A percentile compares a stretch with the other conserved stretches of the same genome.
Evolutionary conservation across 1,140 invertebrate genomes (phyloP).

Genomic region (Anagrus nilaparvatae): DNA sequence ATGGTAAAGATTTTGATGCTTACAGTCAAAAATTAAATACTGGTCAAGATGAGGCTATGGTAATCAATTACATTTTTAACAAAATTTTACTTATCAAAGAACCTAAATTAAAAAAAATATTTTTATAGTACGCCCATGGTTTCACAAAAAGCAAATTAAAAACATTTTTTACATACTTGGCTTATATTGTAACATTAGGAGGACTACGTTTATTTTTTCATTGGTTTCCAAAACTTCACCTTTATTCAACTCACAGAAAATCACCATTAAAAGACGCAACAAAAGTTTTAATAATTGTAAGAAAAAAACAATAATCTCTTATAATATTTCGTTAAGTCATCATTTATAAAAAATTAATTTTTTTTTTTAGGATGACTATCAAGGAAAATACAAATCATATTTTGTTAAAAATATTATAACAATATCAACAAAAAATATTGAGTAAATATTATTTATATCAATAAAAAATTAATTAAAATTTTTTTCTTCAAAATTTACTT

Average conservation of each 20-base stretch:
- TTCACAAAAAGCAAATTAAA: constrained; percentile 45
- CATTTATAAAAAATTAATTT: background rate
- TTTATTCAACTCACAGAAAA: constrained; percentile 60
- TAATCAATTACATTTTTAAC: constrained; percentile 14
- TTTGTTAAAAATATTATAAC: constrained; percentile 52
- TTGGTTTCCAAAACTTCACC: constrained; percentile 72
- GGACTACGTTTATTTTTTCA: constrained; percentile 71
- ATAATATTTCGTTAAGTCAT: no score
- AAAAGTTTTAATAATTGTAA: constrained; percentile 65
- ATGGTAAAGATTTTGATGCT: constrained; percentile 26
- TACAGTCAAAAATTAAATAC: constrained; percentile 30
- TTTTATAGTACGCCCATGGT: constrained; percentile 52
- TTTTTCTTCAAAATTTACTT: background rate
- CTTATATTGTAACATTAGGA: constrained; percentile 60
- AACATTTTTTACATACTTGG: constrained; percentile 48
- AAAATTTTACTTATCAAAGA: background rate
- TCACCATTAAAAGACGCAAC: constrained; percentile 62
- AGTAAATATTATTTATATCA: constrained; percentile 29
- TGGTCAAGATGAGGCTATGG: constrained; percentile 33
- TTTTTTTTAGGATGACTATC: constrained; percentile 49
- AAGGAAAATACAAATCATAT: constrained; percentile 56
- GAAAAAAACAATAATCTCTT: constrained; percentile 4
- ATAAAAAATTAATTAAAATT: no score
- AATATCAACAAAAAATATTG: constrained; percentile 41
- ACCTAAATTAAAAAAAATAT: constrained; percentile 8